Base-by-base conservation (phyloP, 2,113 vertebrate species). In the Eretmodus cyanostictus region DNA sequence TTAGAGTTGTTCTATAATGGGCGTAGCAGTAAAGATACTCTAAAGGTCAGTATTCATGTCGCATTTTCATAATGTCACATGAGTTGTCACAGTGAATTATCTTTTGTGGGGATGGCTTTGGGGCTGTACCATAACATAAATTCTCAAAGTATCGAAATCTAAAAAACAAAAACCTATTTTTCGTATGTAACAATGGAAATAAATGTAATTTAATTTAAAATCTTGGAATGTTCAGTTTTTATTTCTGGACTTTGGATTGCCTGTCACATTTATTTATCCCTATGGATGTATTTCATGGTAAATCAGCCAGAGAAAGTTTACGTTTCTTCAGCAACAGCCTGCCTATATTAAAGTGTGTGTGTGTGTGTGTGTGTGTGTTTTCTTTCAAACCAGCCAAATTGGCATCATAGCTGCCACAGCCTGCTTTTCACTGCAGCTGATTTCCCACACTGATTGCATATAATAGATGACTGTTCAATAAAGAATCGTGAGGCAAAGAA, bases 381-480 rank as follows among this genome's bases (percentile, higher is more conserved):
- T 22, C 22, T 22, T 22, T 22, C 22, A 66, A 27, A 16, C 24
- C 5, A n/a, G n/a, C 36, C n/a, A 14, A n/a, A 11, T 4, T 19
- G 3, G 8, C 82, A 22, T 79, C 82, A 14, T 6, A 36, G n/a
- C 71, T 49, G 0, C 59, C 47, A 9, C 9, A 19, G 71, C 68
- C 51, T 2, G 13, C 68, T 61, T 85, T 79, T 80, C 51, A 80
- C 24, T 5, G 16, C 6, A 7, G 8, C 71, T 73, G 90, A 90
- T 92, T 81, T 93, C 92, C n/a, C 86, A 89, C 88, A 27, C 83
- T 90, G 89, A 90, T 94, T 84, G n/a, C 61, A 8, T 54, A 16
- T 80, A 85, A 86, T 51, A 5, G 57, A 84, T 59, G 66, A 66
- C 47, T 29, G 9, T 14, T 45, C 11, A 36, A 68, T 83, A 38